Base-by-base conservation (phyloP, 2,888 invertebrate species). In the Lepidocyrtinus sp. region DNA sequence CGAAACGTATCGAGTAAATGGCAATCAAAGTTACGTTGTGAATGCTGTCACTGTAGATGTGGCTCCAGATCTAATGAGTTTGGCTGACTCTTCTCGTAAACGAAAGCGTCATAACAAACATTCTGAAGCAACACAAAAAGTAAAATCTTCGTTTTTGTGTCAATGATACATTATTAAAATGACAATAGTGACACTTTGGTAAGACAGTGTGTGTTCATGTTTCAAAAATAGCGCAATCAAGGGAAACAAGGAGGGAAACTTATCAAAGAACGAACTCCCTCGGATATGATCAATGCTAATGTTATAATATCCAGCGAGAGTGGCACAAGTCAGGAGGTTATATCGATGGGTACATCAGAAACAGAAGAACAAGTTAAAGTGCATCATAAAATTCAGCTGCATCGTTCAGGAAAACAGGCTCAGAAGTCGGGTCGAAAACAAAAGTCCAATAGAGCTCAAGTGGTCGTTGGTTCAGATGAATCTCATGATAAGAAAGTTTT, bases 211-310 rank as follows among this genome's bases (percentile, higher is more conserved):
- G n/a, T n/a, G n/a, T 25, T 25, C 21, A 67, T 22, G 25, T 27
- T 68, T 25, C 12, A n/a, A 1, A 15, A 5, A 12, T 26, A n/a
- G 25, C 17, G 26, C 24, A 72, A 21, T 22, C 59, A 15, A 17
- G 27, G 62, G 12, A 77, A 71, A 27, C 46, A 72, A 5, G 36
- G 63, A 0, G 71, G 70, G 19, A 78, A 72, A 63, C 50, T 69
- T 15, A 15, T 74, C 12, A 50, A 50, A 12, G 79, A 79, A 17
- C 73, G 27, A 2, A 79, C 79, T 2, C 74, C 79, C 0, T 79
- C 79, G 0, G 79, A 79, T 27, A 79, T 79, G 74, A 5, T 79
- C 7, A 79, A 79, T 26, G 79, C 79, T 17, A 79, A 79, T 26
- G 62, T 79, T 0, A 7, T 61, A 9, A 15, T 5, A 5, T 26